Conservation (phyloP, 2,797 vertebrate species). For the Natrix natrix region DNA sequence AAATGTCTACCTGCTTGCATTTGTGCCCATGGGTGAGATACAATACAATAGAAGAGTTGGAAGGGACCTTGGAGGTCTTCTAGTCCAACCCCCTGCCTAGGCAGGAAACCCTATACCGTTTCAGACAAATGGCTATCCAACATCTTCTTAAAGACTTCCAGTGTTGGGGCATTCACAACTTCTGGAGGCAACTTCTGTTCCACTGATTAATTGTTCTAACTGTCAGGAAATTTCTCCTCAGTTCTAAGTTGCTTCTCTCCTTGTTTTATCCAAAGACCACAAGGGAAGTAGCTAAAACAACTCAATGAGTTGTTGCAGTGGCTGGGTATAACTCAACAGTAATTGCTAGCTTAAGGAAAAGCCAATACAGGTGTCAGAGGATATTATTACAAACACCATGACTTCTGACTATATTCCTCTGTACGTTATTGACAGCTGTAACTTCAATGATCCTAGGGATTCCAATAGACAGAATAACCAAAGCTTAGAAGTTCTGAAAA, state of each 20-base stretch:
- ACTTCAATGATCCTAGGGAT: background rate
- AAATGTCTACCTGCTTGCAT: background rate
- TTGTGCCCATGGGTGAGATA: background rate
- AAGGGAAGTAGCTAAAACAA: background rate
- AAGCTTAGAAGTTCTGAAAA: background rate
- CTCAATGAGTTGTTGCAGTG: background rate
- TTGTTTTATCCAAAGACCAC: background rate
- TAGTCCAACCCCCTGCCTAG: too few species aligned
- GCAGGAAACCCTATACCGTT: too few species aligned
- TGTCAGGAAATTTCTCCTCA: too few species aligned
- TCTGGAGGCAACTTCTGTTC: too few species aligned
- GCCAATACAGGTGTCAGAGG: conserved; percentile 6
- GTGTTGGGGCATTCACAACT: too few species aligned
- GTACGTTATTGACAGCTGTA: background rate
- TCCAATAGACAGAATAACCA: background rate
- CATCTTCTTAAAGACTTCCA: too few species aligned
- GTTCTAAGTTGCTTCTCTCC: too few species aligned
- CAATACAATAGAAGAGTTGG: too few species aligned
- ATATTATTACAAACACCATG: conserved; percentile 15
- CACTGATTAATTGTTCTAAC: too few species aligned
- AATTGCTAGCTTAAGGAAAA: conserved; percentile 11
- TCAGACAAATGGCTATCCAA: too few species aligned
- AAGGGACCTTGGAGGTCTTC: too few species aligned
- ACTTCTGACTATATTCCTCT: background rate
- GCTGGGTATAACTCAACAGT: conserved; percentile 20